Evolutionary conservation across 2,797 vertebrate genomes (phyloP).

Genomic region (Ctenosaura bakeri): DNA sequence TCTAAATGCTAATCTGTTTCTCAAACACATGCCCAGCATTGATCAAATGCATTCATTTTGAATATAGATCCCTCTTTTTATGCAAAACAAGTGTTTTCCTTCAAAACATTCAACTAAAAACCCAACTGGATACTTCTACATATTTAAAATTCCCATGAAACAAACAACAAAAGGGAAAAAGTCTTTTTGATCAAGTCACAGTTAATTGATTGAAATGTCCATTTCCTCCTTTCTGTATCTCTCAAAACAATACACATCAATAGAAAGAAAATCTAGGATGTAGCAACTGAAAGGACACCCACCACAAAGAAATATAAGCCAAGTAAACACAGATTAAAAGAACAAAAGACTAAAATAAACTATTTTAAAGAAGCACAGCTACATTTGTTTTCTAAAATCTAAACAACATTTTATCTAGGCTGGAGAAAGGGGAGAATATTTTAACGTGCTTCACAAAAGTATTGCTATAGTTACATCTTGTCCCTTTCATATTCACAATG

Average conservation of each 20-base stretch:
- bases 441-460: conserved; percentile 43
- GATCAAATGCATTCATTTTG: conserved; percentile 61
- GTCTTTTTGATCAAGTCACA: conserved; percentile 68
- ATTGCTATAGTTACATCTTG: background rate
- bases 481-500: background rate
- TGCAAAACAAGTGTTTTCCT: conserved; percentile 30
- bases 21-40: conserved; percentile 32
- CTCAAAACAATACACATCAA: conserved; percentile 56
- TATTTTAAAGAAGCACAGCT: conserved; percentile 61
- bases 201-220: conserved; percentile 72
- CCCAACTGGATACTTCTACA: conserved; percentile 40
- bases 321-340: conserved; percentile 69
- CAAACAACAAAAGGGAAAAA: conserved; percentile 10
- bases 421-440: conserved; percentile 43
- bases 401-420: conserved; percentile 59
- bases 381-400: conserved; percentile 55
- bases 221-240: conserved; percentile 66
- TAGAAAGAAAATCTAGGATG: conserved; percentile 31
- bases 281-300: conserved; percentile 43
- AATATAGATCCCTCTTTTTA: conserved; percentile 23
- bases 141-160: conserved; percentile 49
- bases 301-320: conserved; percentile 47
- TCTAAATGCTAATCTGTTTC: conserved; percentile 30
- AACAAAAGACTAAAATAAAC: conserved; percentile 43
- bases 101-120: conserved; percentile 46